These are phyloP conservation scores for Pitangus sulphuratus DNA, from an alignment of 2,797 vertebrate genomes.

Conservation along the genomic window DNA sequence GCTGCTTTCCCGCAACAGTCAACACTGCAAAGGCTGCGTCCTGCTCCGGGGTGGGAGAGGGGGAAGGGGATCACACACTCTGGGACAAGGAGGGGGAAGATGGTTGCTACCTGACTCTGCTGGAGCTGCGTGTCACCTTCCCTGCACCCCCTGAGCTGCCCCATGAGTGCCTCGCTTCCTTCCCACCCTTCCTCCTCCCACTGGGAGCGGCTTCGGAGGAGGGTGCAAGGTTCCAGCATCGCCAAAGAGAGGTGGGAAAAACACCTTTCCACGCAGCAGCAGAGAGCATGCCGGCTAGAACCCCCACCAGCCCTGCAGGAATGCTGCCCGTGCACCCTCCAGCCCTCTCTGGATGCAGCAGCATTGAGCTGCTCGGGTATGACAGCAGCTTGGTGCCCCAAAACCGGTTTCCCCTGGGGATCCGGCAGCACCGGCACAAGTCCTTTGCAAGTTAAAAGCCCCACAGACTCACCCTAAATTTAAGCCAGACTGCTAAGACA, in stretches of 20 bases:
- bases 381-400: neutral
- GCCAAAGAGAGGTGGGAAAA: neutral
- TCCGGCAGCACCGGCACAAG: fast-evolving
- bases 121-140: neutral
- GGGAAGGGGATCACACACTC: slow-evolving; percentile 61
- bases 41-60: slow-evolving; percentile 30
- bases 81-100: slow-evolving; percentile 53
- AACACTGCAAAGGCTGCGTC: slow-evolving; percentile 36
- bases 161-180: neutral
- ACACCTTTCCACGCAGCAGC: neutral
- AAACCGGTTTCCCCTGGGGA: neutral
- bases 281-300: neutral
- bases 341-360: neutral
- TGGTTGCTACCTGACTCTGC: neutral
- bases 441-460: neutral
- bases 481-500: neutral
- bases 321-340: neutral
- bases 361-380: neutral
- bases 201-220: neutral
- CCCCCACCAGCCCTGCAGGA: neutral
- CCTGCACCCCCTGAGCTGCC: neutral
- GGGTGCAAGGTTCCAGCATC: neutral
- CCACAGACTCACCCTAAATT: neutral
- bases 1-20: slow-evolving; percentile 24
- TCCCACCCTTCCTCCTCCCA: neutral